Percentiles rank a stretch among this genome's conserved stretches.
phyloP scores from a whole-genome alignment of 2,888 invertebrate species.

The Vanessa cardui region DNA sequence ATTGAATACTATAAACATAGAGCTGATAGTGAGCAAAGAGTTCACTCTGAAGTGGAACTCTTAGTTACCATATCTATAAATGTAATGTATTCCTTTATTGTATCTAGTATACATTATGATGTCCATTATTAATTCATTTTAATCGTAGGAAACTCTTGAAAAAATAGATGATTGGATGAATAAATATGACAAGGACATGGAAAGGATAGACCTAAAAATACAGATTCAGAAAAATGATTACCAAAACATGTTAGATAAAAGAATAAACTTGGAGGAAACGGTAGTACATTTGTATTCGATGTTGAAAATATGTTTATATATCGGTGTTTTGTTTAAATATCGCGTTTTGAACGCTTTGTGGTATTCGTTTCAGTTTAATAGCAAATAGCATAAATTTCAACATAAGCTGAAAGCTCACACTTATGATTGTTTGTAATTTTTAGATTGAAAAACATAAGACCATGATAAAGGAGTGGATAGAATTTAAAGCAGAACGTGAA shows the following conservation, averaged over 20 bases:
- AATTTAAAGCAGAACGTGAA: slow-evolving; percentile 66
- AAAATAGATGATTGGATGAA: slow-evolving; percentile 67
- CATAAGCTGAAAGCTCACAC: background rate
- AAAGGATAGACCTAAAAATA: slow-evolving; percentile 64
- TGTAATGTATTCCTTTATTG: slow-evolving; percentile 45
- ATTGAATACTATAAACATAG: slow-evolving; percentile 58
- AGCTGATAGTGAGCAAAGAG: slow-evolving; percentile 60
- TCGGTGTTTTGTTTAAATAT: too few relatives aligned
- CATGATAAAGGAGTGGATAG: slow-evolving; percentile 59
- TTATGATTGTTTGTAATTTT: background rate
- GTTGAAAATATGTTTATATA: too few relatives aligned
- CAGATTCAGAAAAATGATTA: slow-evolving; percentile 64
- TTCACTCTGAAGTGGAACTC: slow-evolving; percentile 66
- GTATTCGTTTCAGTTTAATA: too few relatives aligned
- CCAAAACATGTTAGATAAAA: slow-evolving; percentile 51
- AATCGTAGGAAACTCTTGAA: slow-evolving; percentile 61
- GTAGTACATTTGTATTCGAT: slow-evolving; percentile 42
- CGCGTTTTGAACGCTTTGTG: too few relatives aligned
- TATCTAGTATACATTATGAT: background rate
- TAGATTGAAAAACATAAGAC: slow-evolving; percentile 56
- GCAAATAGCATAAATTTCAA: background rate
- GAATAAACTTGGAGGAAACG: slow-evolving; percentile 54
- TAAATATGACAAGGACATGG: slow-evolving; percentile 70
- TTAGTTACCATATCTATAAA: slow-evolving; percentile 58
- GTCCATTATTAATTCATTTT: slow-evolving; percentile 3